Percentiles rank a stretch among this genome's conserved stretches.
phyloP scores from a whole-genome alignment of 2,888 invertebrate genomes.

The Chrysolina oricalcia region DNA sequence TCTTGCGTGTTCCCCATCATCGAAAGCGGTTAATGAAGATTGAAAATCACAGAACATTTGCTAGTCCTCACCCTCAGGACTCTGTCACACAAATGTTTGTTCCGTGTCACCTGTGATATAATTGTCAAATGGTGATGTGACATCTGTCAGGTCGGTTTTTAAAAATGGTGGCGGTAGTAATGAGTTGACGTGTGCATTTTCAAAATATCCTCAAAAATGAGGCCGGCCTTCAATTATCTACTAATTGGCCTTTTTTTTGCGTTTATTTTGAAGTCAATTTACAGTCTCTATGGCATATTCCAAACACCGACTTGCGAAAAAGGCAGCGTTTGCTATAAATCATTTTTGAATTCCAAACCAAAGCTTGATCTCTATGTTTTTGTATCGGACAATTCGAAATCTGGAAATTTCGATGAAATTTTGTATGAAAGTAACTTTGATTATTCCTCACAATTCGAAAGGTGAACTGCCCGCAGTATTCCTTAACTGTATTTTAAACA shows the following conservation, averaged over 20 bases:
- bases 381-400: slow-evolving; percentile 76
- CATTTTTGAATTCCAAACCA: slow-evolving; percentile 81
- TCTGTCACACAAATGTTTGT: background rate
- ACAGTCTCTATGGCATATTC: slow-evolving; percentile 83
- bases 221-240: slow-evolving; percentile 77
- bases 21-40: no score
- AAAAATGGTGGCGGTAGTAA: background rate
- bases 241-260: slow-evolving; percentile 78
- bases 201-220: slow-evolving; percentile 56
- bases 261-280: slow-evolving; percentile 84
- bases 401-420: slow-evolving; percentile 76
- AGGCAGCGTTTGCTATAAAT: slow-evolving; percentile 79
- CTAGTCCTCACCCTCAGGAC: no score
- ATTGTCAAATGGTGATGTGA: no score
- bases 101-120: no score
- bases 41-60: no score
- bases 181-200: slow-evolving; percentile 32
- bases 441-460: slow-evolving; percentile 75
- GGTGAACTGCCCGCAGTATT: slow-evolving; percentile 67
- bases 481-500: background rate
- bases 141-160: background rate
- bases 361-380: slow-evolving; percentile 81
- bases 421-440: slow-evolving; percentile 79
- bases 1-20: no score
- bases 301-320: slow-evolving; percentile 80